Conservation (phyloP, 1,140 invertebrate species). For the Conus betulinus region DNA sequence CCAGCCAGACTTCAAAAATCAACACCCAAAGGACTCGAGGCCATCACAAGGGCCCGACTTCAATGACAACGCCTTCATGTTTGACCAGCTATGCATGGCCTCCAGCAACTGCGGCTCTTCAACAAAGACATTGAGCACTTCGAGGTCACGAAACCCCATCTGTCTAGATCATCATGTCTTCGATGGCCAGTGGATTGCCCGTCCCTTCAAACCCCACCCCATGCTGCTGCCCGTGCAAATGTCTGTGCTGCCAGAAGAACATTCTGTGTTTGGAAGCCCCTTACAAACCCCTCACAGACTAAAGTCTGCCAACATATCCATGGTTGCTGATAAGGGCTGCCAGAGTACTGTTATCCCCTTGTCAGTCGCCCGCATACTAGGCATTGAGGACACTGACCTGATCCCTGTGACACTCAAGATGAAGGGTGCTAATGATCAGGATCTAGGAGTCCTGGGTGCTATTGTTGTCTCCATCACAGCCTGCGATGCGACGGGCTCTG, state of each 20-base stretch:
- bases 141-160: background rate
- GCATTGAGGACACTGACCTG: constrained; percentile 15
- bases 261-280: background rate
- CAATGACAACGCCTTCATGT: constrained; percentile 31
- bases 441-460: constrained; percentile 22
- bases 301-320: background rate
- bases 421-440: constrained; percentile 10
- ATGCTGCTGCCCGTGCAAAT: constrained; percentile 17
- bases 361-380: background rate
- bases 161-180: background rate
- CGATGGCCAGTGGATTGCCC: constrained; percentile 13
- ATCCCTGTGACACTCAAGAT: constrained; percentile 36
- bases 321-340: constrained; percentile 34
- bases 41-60: constrained; percentile 29
- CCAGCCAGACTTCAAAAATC: background rate
- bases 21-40: constrained; percentile 38
- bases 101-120: constrained; percentile 9
- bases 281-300: background rate
- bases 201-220: constrained; percentile 16
- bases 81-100: constrained; percentile 32
- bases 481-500: background rate
- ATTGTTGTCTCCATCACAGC: constrained; percentile 5
- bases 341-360: background rate
- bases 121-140: background rate
- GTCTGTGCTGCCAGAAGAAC: background rate